A percentile compares a stretch with the other conserved stretches of the same genome.
phyloP scores from a whole-genome alignment of 2,888 invertebrate species.

The Diarsia dahlii region DNA sequence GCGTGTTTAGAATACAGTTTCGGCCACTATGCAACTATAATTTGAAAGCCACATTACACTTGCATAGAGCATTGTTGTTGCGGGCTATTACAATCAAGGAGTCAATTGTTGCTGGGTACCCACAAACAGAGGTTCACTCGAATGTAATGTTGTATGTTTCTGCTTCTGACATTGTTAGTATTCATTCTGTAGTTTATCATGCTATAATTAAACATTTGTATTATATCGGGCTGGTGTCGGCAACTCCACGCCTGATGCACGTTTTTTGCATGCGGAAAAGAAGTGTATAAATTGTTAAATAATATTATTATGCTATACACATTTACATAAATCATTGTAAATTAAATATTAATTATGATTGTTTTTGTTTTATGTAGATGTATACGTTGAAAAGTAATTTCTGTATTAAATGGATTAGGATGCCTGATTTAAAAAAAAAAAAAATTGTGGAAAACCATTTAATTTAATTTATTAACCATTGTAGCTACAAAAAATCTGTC shows the following conservation, averaged over 20 bases:
- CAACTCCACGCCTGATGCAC: no score
- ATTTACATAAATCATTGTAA: background rate
- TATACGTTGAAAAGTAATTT: no score
- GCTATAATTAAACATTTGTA: background rate
- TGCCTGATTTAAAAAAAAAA: no score
- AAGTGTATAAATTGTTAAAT: no score
- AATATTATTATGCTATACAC: background rate
- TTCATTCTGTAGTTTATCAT: background rate
- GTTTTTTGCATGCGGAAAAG: no score
- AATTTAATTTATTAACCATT: no score
- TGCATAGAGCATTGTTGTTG: conserved; percentile 15
- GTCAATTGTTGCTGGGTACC: conserved; percentile 29
- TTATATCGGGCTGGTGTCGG: no score
- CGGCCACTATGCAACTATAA: conserved; percentile 19
- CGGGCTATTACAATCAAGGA: conserved; percentile 47
- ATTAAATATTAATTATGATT: background rate
- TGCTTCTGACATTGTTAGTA: background rate
- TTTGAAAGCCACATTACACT: conserved; percentile 21
- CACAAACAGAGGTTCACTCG: background rate
- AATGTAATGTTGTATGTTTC: conserved; percentile 3
- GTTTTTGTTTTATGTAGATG: background rate
- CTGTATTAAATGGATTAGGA: no score
- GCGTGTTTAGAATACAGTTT: conserved; percentile 29
- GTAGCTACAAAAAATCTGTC: no score
- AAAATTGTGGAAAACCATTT: no score